Base-by-base conservation (phyloP, 1,140 invertebrate species). In the Asbolus verrucosus region DNA sequence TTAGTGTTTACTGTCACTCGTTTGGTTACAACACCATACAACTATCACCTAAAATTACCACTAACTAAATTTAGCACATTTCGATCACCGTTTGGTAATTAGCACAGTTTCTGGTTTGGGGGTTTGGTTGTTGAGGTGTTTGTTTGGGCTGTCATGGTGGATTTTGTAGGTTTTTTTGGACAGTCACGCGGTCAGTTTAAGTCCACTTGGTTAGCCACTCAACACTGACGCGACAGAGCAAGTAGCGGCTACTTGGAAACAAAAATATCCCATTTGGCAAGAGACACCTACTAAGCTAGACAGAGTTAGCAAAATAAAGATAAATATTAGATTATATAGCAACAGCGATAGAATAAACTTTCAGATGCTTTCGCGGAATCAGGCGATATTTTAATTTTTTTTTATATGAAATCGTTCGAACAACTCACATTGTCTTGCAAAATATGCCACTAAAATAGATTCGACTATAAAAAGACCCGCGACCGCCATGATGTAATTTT, bases 261-360 rank as follows among this genome's bases (percentile, higher is more conserved):
- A 80, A 80, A 80, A 80, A 80, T 80, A 80, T 80, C 77, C 75
- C 73, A 77, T 80, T 80, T 80, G 78, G 78, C 78, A 80, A 79
- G 72, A 76, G 78, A 79, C 78, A 77, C 73, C 41, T 70, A 54
- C 54, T 63, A 59, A 74, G 67, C 75, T 77, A 77, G 76, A 76
- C 76, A 73, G 73, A 75, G 67, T 76, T 73, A 76, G 71, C 70
- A 74, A 76, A 75, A 75, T 73, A 71, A 71, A 74, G 72, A 74
- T 73, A 73, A 73, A 73, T 73, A 71, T 71, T 68, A 68, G 71
- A 70, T 72, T 62, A 62, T 60, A 60, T 62, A 39, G 59, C 30
- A 39, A 62, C 46, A 54, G 46, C 46, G 46, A 54, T 54, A 54
- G 46, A 54, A 54, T 54, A 54, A 54, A 54, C 46, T 50, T 50